phyloP scores from a whole-genome alignment of 2,113 vertebrate species.

The Dicaeum eximium region DNA sequence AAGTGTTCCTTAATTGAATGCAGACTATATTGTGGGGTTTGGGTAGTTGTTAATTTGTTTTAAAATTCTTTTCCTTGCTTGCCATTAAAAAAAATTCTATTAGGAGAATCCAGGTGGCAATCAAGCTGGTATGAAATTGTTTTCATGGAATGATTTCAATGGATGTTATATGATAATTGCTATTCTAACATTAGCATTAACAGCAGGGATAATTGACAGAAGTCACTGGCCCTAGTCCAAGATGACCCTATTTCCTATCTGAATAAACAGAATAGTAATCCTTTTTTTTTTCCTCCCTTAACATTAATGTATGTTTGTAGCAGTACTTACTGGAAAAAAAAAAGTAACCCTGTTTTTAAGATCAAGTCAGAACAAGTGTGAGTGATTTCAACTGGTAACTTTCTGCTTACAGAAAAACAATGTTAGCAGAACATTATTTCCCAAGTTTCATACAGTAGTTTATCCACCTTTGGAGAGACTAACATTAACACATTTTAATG shows the following conservation, averaged over 20 bases:
- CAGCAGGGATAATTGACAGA: conserved; percentile 33
- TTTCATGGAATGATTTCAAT: conserved; percentile 56
- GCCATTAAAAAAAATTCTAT: conserved; percentile 2
- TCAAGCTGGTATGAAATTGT: conserved; percentile 53
- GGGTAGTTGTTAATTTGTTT: background rate
- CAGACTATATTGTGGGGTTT: background rate
- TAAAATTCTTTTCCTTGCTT: background rate
- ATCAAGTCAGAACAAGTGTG: background rate
- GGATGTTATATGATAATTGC: conserved; percentile 46
- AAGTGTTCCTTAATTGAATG: background rate
- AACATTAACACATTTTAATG: background rate
- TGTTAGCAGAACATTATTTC: background rate
- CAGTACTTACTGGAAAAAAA: background rate
- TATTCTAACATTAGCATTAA: conserved; percentile 26
- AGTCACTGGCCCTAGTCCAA: background rate
- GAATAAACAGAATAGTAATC: background rate
- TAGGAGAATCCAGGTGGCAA: conserved; percentile 36
- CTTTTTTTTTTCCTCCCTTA: background rate
- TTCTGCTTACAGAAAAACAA: background rate
- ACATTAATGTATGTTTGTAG: background rate
- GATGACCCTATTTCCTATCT: background rate
- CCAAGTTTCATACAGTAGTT: background rate
- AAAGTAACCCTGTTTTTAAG: background rate
- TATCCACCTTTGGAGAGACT: background rate
- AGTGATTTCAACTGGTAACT: background rate